A percentile compares a stretch with the other conserved stretches of the same genome.
Conservation (phyloP, 2,113 vertebrate species). For the Prochilodus magdalenae region DNA sequence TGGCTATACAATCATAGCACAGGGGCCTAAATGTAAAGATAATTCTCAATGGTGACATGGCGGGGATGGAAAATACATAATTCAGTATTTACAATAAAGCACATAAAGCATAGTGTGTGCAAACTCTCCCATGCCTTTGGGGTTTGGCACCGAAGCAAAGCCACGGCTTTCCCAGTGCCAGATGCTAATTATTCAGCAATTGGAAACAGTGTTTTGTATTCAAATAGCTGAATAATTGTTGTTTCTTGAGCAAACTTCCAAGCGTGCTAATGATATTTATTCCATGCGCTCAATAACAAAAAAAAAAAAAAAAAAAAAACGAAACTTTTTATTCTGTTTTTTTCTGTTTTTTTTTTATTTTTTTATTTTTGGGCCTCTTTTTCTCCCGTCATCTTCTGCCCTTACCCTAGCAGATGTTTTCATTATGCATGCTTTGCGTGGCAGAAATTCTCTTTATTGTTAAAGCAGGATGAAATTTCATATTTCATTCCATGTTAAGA, state of each 20-base stretch:
- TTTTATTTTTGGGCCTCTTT: neutral
- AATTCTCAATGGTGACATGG: conserved; percentile 34
- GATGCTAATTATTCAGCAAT: conserved; percentile 25
- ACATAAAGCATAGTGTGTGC: conserved; percentile 40
- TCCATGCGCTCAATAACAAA: neutral
- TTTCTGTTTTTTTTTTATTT: neutral
- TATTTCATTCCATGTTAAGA: conserved; percentile 58
- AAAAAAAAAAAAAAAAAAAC: too few species aligned
- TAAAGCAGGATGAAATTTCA: conserved; percentile 52
- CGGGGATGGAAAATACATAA: conserved; percentile 55
- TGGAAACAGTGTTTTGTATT: conserved; percentile 3
- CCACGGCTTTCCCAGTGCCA: neutral
- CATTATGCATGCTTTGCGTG: conserved; percentile 24
- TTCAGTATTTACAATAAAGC: conserved; percentile 52
- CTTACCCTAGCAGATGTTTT: conserved; percentile 53
- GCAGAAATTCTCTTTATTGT: conserved; percentile 37
- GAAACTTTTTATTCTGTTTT: too few species aligned
- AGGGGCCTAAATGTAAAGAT: conserved; percentile 28
- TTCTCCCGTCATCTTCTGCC: conserved; percentile 20
- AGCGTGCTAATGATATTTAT: neutral
- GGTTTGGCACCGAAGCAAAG: conserved; percentile 17
- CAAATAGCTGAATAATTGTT: neutral
- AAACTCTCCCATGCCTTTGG: conserved; percentile 26
- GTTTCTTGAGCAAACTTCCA: conserved; percentile 13
- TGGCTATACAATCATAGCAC: conserved; percentile 10